Evolutionary conservation across 2,113 vertebrate genomes (phyloP), one percentile per base, ranked within the genome.

Genomic region (Eleginops maclovinus): DNA sequence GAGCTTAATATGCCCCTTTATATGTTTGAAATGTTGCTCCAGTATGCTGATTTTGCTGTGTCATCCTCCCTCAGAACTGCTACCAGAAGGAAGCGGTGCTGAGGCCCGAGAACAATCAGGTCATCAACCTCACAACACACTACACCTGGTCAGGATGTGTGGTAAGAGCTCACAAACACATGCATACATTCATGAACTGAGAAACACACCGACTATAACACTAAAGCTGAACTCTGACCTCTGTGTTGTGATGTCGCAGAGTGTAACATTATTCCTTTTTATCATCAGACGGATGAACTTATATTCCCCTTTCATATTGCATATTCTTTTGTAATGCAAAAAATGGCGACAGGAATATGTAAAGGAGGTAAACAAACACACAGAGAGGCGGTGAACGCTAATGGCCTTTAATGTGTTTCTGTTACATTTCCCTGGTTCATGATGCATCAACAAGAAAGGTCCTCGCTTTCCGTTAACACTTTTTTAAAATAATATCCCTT

Each of bases 121-220:
- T 98, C 88, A 98, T 98, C 91, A 98, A 98, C 90, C 95, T 98
- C 43, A 98, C 96, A 71, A 98, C 97, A 3, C 95, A 93, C 80
- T 98, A 97, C 82, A 96, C 96, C 58, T 98, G 97, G 97, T 97
- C 97, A 1, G 96, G 96, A 63, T 98, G 97, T 87, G 95, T 95
- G 95, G 97, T 98, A 91, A 89, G 95, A 77, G 22, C 54, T 14
- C 49, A 64, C 31, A 22, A 9, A 53, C 43, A 44, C 26, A 51
- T 31, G 56, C 6, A 68, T 12, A 67, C 12, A 47, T 4, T 65
- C 8, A 16, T 9, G 67, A 12, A 21, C 26, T 50, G 17, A 76
- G 54, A 9, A 56, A 14, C 14, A 14, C 2, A 46, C 40, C 24
- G 19, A 53, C 28, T 63, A 49, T 31, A 62, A 28, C 26, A 46